Base-by-base conservation (phyloP, 2,797 vertebrate genomes). In the Cetoscarus ocellatus region DNA sequence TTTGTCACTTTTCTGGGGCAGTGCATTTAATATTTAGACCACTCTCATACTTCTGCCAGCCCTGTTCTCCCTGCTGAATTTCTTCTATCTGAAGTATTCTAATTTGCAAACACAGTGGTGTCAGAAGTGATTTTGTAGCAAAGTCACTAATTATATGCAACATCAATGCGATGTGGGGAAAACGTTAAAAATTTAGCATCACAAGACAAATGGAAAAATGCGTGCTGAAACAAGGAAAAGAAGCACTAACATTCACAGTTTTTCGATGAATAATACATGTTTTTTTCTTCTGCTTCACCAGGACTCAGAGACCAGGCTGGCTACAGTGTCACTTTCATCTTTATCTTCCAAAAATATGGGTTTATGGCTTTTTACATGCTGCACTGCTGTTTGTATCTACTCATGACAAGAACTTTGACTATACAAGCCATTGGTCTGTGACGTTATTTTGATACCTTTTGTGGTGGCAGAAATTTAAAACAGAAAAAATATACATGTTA, bases 161-260 rank as follows among this genome's bases (percentile, higher is more conserved):
- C 97, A 96, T 96, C 96, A 94, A 94, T 96, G 96, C 96, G 93
- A 97, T 96, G 96, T 95, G 96, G 81, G 81, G 97, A 96, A 95
- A 96, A 86, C 88, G 95, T 98, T 94, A 97, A 95, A 99, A 97
- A 98, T 98, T 97, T 97, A 97, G 96, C 94, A 96, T 96, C 94
- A 93, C 94, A 95, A 96, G 95, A 96, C 95, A 95, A 95, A 96
- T 94, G 94, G 94, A 96, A 96, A 97, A 97, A 97, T 93, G 88
- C 92, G 92, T 95, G 95, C 95, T 90, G 95, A 97, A 97, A 96
- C 96, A 95, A 95, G 94, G 88, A 94, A 96, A 97, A 95, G 93
- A 93, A 91, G 95, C 94, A 87, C 92, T 92, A 92, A 90, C 95
- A 96, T 96, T 96, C 95, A 90, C 94, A 42, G 93, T 95, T 95